phyloP scores from a whole-genome alignment of 2,113 vertebrate genomes.

The Menura novaehollandiae region DNA sequence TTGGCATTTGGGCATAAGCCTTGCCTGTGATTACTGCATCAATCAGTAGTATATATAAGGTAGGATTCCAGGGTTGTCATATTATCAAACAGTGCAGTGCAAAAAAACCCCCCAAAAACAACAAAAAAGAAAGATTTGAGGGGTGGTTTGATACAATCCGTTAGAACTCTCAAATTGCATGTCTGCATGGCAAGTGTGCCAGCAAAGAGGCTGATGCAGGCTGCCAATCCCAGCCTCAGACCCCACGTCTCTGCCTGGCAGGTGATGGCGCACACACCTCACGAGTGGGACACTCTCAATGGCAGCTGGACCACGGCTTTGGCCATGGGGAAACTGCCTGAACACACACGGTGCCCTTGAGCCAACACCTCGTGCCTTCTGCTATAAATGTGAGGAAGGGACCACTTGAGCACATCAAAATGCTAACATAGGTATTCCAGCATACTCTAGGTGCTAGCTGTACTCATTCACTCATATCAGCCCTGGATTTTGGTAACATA shows the following conservation, averaged over 20 bases:
- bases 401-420: background rate
- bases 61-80: background rate
- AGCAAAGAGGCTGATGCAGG: background rate
- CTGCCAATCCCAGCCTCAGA: background rate
- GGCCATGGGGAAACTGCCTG: background rate
- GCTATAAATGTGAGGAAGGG: background rate
- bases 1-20: background rate
- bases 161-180: fast-evolving
- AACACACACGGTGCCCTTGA: fast-evolving
- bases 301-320: background rate
- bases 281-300: fast-evolving
- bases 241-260: fast-evolving
- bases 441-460: background rate
- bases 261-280: background rate
- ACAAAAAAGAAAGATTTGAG: fast-evolving
- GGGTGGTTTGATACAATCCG: background rate
- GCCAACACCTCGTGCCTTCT: background rate
- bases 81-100: background rate
- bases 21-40: background rate
- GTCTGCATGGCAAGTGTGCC: fast-evolving
- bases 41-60: background rate
- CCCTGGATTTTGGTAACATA: background rate
- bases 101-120: background rate
- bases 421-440: background rate
- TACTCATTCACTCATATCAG: background rate